Evolutionary conservation across 1,140 invertebrate genomes (phyloP), one percentile per base, ranked within the genome.

Genomic region (Philotrypesis tridentata): DNA sequence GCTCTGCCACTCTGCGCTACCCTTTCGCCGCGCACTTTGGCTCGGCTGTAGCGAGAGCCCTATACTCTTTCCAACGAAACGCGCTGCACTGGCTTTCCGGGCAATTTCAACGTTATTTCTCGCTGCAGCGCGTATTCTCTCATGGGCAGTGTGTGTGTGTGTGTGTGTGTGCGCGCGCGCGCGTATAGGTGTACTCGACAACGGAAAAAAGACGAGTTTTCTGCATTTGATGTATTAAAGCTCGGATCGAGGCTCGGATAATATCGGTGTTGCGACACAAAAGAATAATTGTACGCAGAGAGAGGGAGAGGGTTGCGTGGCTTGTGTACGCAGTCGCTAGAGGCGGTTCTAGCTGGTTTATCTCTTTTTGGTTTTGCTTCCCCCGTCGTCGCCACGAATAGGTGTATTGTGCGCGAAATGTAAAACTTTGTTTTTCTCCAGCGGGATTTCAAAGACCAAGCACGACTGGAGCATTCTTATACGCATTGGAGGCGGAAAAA

Each of bases 191-290:
- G 33, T 37, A 17, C n/a, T 2, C 17, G 67, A 4, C 29, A 23
- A 25, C 21, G 17, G 11, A 72, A 79, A 60, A 72, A 60, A 12
- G 27, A 68, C n/a, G n/a, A 48, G 25, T 55, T 17, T 55, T 9
- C 37, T 17, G 25, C 43, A 25, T 71, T 79, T 71, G 43, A 71
- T 60, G 67, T 71, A 71, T 71, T 71, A 79, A 68, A 79, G 31
- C 40, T 23, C 14, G 40, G 27, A 71, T 71, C 60, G 70, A 68
- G 70, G 31, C 40, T 23, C 14, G 40, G 27, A 33, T 79, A 55
- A 43, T 75, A 63, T 37, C 29, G 48, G 21, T 37, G 31, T 37
- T n/a, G 60, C 73, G 60, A 29, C 73, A 63, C 55, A 75, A 75
- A 75, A 74, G 43, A 60, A 74, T 55, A 33, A 33, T 60, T 74